phyloP scores from a whole-genome alignment of 2,888 invertebrate species.

The Chaetoderma sp. region DNA sequence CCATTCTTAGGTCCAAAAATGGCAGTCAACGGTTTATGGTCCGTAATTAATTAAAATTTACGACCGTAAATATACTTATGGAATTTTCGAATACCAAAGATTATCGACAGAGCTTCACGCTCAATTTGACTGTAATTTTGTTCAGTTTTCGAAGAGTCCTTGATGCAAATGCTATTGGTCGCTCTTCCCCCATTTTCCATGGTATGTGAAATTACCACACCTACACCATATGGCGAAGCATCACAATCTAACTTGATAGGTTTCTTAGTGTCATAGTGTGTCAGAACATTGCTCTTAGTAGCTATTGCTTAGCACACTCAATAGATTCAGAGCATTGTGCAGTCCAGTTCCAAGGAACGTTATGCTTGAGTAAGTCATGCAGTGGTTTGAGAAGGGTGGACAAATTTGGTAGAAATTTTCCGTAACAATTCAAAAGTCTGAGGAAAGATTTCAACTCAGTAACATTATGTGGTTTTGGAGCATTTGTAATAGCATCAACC shows the following conservation, averaged over 20 bases:
- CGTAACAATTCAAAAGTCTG: constrained; percentile 2
- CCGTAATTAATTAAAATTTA: constrained; percentile 67
- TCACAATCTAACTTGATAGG: constrained; percentile 64
- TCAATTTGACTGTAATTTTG: no score
- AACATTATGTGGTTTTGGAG: not conserved
- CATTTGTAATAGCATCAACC: not conserved
- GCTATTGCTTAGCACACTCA: constrained; percentile 33
- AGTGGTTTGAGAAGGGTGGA: constrained; percentile 15
- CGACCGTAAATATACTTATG: constrained; percentile 65
- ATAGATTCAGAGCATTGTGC: constrained; percentile 33
- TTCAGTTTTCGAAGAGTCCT: constrained; percentile 67
- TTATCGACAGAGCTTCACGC: no score
- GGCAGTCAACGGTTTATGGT: constrained; percentile 66
- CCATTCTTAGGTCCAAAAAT: constrained; percentile 59
- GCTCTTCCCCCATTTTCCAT: constrained; percentile 31
- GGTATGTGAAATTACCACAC: constrained; percentile 53
- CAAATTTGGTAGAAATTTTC: constrained; percentile 10
- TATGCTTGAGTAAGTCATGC: constrained; percentile 20
- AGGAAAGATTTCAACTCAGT: not conserved
- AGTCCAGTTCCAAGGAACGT: constrained; percentile 29
- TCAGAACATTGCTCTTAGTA: constrained; percentile 39
- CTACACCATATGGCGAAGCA: constrained; percentile 61
- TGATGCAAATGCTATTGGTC: constrained; percentile 67
- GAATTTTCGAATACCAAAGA: constrained; percentile 67
- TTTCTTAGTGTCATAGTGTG: constrained; percentile 53